phyloP scores from a whole-genome alignment of 1,140 invertebrate genomes.

The Colletes latitarsis region DNA sequence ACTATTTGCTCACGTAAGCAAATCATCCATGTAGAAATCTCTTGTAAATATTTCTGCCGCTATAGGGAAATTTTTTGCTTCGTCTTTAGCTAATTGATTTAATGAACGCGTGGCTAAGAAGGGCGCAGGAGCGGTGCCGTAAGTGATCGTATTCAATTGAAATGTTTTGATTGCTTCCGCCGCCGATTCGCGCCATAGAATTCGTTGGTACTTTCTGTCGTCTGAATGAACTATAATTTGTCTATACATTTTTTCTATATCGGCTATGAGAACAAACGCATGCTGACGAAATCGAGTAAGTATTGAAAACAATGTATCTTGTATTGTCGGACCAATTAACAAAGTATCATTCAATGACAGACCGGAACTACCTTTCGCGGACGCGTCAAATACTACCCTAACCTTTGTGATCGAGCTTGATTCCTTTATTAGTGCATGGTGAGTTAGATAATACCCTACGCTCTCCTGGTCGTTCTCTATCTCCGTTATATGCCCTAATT shows the following conservation, averaged over 20 bases:
- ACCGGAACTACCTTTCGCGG: background rate
- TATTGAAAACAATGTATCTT: background rate
- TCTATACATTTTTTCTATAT: conserved; percentile 9
- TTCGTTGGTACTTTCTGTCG: background rate
- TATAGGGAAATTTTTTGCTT: background rate
- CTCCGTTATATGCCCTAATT: background rate
- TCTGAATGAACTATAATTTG: background rate
- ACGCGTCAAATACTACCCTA: too few species aligned
- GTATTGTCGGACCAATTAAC: background rate
- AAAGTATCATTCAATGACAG: background rate
- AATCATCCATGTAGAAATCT: too few species aligned
- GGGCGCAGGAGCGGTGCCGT: too few species aligned
- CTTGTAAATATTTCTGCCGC: too few species aligned
- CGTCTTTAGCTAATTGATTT: background rate
- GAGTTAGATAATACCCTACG: background rate
- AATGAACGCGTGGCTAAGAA: background rate
- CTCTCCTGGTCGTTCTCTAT: background rate
- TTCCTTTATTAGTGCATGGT: background rate
- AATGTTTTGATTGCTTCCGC: background rate
- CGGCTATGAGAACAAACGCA: background rate
- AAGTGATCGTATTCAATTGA: background rate
- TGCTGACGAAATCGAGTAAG: background rate
- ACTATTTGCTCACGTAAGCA: too few species aligned
- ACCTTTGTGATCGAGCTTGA: background rate
- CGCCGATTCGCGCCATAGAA: background rate